Conservation (phyloP, 2,113 vertebrate genomes). For the Proterorhinus semilunaris region DNA sequence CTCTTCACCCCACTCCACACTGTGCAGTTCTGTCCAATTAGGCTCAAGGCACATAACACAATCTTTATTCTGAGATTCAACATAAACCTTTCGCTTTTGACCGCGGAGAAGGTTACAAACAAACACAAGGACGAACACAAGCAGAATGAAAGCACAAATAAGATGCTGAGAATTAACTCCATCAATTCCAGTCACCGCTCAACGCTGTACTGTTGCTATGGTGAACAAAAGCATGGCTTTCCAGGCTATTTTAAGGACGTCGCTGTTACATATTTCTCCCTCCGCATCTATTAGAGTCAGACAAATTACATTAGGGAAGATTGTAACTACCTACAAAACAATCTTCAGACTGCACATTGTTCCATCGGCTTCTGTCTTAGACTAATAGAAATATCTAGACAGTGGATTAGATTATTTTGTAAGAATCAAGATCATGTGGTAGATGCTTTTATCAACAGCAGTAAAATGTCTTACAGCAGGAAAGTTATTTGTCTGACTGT, state of each 20-base stretch:
- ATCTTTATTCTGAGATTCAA: slow-evolving; percentile 42
- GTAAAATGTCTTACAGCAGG: too few relatives aligned
- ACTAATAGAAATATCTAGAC: too few relatives aligned
- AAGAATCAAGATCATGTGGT: too few relatives aligned
- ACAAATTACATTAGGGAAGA: slow-evolving; percentile 27
- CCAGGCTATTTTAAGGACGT: slow-evolving; percentile 65
- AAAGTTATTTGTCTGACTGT: too few relatives aligned
- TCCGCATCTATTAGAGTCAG: slow-evolving; percentile 50
- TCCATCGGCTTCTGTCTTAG: background rate
- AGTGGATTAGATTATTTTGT: too few relatives aligned
- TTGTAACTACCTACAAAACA: slow-evolving; percentile 16
- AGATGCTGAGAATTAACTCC: slow-evolving; percentile 44
- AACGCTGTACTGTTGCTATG: slow-evolving; percentile 62
- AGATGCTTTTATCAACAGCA: too few relatives aligned
- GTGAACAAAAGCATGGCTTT: slow-evolving; percentile 59
- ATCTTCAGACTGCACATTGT: background rate
- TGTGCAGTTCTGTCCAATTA: too few relatives aligned
- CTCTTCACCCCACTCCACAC: too few relatives aligned
- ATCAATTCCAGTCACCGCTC: slow-evolving; percentile 48
- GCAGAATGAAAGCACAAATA: slow-evolving; percentile 32
- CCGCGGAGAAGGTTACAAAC: slow-evolving; percentile 43
- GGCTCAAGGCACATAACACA: too few relatives aligned
- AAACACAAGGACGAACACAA: slow-evolving; percentile 49
- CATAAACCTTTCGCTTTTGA: slow-evolving; percentile 22
- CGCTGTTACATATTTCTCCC: slow-evolving; percentile 31